A percentile compares a stretch with the other conserved stretches of the same genome.
These are phyloP conservation scores for Elanus axillaris DNA, from an alignment of 2,113 vertebrate genomes.

Conservation along the genomic window DNA sequence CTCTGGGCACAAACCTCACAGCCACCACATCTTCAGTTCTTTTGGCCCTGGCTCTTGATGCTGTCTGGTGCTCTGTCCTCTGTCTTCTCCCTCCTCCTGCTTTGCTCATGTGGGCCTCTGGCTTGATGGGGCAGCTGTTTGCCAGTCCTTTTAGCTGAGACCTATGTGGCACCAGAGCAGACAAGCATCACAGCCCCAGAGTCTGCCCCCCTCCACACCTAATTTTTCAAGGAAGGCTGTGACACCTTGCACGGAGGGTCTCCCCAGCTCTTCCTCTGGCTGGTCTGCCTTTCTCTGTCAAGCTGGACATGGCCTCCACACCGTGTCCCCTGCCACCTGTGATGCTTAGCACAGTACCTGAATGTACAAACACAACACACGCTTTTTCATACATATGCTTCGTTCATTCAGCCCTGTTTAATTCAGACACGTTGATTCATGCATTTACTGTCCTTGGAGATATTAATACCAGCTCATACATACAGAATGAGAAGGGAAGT, in stretches of 20 bases:
- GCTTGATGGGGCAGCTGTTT: fast-evolving
- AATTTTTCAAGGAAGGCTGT: not conserved
- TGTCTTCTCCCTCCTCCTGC: not conserved
- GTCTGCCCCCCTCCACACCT: not conserved
- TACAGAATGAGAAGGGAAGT: not conserved
- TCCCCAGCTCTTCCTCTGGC: not conserved
- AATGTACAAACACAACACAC: not conserved
- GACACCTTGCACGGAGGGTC: fast-evolving
- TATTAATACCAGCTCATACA: conserved; percentile 38
- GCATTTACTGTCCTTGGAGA: conserved; percentile 9
- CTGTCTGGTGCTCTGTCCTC: not conserved
- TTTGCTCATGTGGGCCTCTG: not conserved
- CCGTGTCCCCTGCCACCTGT: fast-evolving
- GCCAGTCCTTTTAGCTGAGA: not conserved
- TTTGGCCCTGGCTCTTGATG: not conserved
- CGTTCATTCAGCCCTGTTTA: not conserved
- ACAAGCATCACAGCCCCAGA: not conserved
- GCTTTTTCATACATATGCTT: not conserved
- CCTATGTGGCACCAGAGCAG: not conserved
- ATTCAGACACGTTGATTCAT: conserved; percentile 2
- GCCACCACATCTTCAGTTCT: fast-evolving
- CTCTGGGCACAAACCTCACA: not conserved
- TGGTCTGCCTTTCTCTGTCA: not conserved
- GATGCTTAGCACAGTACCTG: not conserved
- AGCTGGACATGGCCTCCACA: not conserved